phyloP scores from a whole-genome alignment of 2,797 vertebrate species.

The Rhinogobio ventralis region DNA sequence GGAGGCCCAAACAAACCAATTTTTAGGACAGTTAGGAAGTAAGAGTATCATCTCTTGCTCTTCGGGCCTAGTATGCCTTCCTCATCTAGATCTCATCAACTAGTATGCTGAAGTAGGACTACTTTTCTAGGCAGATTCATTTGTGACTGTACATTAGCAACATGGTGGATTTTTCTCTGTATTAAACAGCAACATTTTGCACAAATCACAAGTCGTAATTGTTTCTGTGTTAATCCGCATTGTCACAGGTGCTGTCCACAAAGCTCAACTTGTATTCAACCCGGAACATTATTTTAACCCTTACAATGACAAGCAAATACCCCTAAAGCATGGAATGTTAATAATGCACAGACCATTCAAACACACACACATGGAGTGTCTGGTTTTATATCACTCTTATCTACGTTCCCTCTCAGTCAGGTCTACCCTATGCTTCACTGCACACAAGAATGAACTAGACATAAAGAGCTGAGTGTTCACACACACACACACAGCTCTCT shows the following conservation, averaged over 20 bases:
- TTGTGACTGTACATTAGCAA: neutral
- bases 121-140: neutral
- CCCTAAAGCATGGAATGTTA: conserved; percentile 34
- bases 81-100: neutral
- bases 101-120: neutral
- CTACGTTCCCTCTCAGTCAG: conserved; percentile 55
- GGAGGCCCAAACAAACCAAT: neutral
- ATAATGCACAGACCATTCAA: conserved; percentile 16
- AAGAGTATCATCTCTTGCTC: neutral
- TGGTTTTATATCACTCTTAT: conserved; percentile 68
- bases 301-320: conserved; percentile 22
- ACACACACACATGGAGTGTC: conserved; percentile 17
- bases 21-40: neutral
- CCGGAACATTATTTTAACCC: neutral
- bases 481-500: conserved; percentile 68
- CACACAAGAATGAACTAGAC: conserved; percentile 75
- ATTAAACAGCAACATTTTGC: neutral
- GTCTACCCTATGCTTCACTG: conserved; percentile 70
- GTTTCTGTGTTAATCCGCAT: neutral
- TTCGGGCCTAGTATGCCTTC: neutral
- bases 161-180: neutral
- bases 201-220: neutral
- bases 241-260: neutral
- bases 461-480: conserved; percentile 59
- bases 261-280: conserved; percentile 1